These are phyloP conservation scores for Pseudopleuronectes americanus DNA, from an alignment of 2,797 vertebrate genomes.

Conservation along the genomic window DNA sequence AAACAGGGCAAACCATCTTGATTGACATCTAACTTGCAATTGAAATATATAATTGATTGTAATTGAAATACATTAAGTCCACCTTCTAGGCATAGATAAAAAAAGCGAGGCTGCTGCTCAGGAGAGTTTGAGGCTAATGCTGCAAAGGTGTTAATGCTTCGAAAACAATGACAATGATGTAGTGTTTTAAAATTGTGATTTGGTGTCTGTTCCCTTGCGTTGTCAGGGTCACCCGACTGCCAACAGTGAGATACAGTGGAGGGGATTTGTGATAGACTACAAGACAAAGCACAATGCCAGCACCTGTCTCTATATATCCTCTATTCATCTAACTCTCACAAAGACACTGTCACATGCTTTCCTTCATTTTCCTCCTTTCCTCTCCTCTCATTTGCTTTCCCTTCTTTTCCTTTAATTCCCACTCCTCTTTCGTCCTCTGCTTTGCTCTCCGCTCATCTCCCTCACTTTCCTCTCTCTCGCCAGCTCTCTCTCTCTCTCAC, in stretches of 20 bases:
- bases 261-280: slow-evolving; percentile 25
- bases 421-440: too few species aligned
- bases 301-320: slow-evolving; percentile 17
- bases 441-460: too few species aligned
- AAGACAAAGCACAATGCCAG: not conserved
- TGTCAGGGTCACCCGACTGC: slow-evolving; percentile 16
- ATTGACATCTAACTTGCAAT: too few species aligned
- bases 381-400: too few species aligned
- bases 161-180: not conserved
- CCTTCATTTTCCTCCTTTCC: too few species aligned
- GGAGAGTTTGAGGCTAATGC: not conserved
- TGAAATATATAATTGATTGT: too few species aligned
- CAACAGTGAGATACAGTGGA: not conserved
- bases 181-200: slow-evolving; percentile 16
- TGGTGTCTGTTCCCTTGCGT: slow-evolving; percentile 10
- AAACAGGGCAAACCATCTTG: too few species aligned
- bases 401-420: too few species aligned
- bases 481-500: not conserved
- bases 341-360: too few species aligned
- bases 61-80: too few species aligned
- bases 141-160: slow-evolving; percentile 4
- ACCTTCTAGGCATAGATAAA: too few species aligned
- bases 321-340: slow-evolving; percentile 17
- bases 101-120: not conserved
- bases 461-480: too few species aligned